Evolutionary conservation across 2,797 vertebrate species (phyloP), one percentile per base, ranked within the genome.

Genomic region (Psittacula echo): DNA sequence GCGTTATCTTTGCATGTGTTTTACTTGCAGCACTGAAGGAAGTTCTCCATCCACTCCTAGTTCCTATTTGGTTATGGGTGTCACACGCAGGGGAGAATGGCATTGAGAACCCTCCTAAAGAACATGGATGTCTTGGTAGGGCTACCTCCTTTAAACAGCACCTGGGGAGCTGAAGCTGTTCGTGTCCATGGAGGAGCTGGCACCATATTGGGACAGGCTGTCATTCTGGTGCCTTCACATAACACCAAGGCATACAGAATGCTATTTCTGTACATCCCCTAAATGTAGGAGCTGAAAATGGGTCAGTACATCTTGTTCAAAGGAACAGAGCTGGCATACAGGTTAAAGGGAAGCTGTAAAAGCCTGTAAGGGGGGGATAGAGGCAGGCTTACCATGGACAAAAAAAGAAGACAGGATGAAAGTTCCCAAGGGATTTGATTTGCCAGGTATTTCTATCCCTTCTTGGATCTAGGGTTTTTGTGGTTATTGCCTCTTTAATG

Each of bases 151-250:
- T 76, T 32, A 60, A 47, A 39, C 1, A 3, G 24, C 51, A 71
- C 44, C 34, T 2, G 9, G 23, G 48, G 11, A 72, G 26, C 74
- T 19, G 48, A 62, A 72, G 48, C 60, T 5, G 2, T 72, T 72
- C 0, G 0, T 22, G 9, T 42, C 45, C 27, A 4, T 0, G 1
- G 56, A 86, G 34, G 68, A 83, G 29, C 47, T 87, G 70, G 42
- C 1, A 0, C 3, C 1, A 50, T 71, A 13, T 1, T 61, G 45
- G 5, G 2, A n/a, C 1, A 1, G 41, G 45, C 47, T 50, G 56
- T 62, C 6, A 1, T 70, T 91, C 76, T 29, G 24, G 30, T 61
- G 22, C 17, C 17, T 73, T 74, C 62, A 16, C 9, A 0, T 37
- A 41, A 45, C 0, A 13, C 76, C 79, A 77, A 71, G 67, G 66